Conservation (phyloP, 1,140 invertebrate species). For the Drosophila tropicalis region DNA sequence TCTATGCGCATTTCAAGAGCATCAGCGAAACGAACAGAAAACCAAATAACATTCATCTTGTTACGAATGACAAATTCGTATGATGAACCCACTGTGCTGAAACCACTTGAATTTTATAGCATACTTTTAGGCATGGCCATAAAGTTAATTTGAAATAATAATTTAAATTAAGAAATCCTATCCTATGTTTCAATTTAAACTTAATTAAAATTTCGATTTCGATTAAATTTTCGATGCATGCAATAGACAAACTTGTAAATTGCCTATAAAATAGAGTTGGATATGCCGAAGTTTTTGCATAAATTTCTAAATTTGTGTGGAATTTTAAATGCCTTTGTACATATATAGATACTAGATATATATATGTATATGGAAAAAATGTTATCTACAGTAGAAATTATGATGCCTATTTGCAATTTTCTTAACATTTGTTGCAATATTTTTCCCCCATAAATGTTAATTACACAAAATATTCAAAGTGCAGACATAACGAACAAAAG, state of each 20-base stretch:
- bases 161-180: too few relatives aligned
- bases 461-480: slow-evolving; percentile 51
- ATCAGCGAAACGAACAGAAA: slow-evolving; percentile 6
- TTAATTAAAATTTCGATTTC: too few relatives aligned
- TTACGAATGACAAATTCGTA: background rate
- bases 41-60: slow-evolving; percentile 1
- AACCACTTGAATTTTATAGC: background rate
- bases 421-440: slow-evolving; percentile 18
- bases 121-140: slow-evolving; percentile 48
- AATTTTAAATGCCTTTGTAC: background rate
- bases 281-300: background rate
- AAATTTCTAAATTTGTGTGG: background rate
- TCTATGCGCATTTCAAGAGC: slow-evolving; percentile 51
- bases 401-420: slow-evolving; percentile 11
- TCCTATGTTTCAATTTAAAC: too few relatives aligned
- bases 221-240: background rate
- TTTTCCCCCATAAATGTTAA: slow-evolving; percentile 68
- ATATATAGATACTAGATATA: background rate
- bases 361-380: background rate
- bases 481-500: slow-evolving; percentile 29
- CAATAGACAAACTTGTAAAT: background rate
- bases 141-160: background rate
- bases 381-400: slow-evolving; percentile 17
- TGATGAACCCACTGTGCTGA: background rate
- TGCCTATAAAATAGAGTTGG: background rate